phyloP scores from a whole-genome alignment of 2,797 vertebrate genomes.

The Poeciliopsis gracilis region DNA sequence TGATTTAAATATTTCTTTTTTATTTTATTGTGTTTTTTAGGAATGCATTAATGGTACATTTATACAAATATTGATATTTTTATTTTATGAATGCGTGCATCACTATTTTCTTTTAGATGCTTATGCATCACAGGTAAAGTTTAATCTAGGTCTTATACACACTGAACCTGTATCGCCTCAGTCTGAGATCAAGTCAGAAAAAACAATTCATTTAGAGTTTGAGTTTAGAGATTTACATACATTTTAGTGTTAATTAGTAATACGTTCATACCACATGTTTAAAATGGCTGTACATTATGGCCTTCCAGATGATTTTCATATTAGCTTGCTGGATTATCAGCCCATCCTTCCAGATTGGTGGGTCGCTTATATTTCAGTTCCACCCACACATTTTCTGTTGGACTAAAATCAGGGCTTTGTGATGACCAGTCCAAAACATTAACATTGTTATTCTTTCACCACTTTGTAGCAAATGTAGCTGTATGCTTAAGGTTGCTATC shows the following conservation, averaged over 20 bases:
- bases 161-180: neutral
- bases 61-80: neutral
- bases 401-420: neutral
- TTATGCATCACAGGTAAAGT: neutral
- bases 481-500: neutral
- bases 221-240: neutral
- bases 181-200: neutral
- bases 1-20: neutral
- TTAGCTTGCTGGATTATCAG: neutral
- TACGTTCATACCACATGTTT: neutral
- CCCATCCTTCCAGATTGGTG: neutral
- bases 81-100: neutral
- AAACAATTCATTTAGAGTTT: neutral
- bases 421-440: neutral
- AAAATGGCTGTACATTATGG: neutral
- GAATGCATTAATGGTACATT: neutral
- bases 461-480: neutral
- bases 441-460: neutral
- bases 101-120: neutral
- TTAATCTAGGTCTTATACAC: neutral
- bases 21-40: neutral
- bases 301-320: neutral
- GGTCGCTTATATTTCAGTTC: neutral
- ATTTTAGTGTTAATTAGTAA: neutral
- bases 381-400: neutral